These are phyloP conservation scores for Diadophis punctatus DNA, from an alignment of 2,113 vertebrate genomes.

Conservation along the genomic window DNA sequence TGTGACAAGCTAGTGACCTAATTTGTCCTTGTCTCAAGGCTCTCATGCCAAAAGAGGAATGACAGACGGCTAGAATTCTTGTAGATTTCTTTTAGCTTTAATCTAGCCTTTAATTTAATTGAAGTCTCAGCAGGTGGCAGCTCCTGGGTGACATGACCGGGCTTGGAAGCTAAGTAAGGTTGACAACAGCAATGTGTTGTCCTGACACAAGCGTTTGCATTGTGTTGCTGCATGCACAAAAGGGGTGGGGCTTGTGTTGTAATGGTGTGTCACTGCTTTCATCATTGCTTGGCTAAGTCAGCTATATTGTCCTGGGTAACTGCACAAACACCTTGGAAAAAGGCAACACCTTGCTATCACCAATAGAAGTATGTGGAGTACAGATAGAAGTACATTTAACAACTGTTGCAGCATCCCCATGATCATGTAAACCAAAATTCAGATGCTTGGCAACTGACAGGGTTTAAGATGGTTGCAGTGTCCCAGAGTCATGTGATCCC, in stretches of 20 bases:
- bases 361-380: not conserved
- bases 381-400: not conserved
- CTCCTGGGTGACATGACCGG: not conserved
- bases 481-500: not conserved
- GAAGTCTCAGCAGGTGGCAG: not conserved
- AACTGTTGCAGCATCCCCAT: not conserved
- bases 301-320: not conserved
- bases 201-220: not conserved
- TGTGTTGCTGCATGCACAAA: not conserved
- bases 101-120: slow-evolving; percentile 28
- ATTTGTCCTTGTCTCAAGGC: slow-evolving; percentile 37
- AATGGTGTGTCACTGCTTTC: not conserved
- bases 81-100: slow-evolving; percentile 38
- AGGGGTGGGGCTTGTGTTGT: not conserved
- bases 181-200: not conserved
- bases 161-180: not conserved
- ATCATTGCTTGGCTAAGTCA: not conserved
- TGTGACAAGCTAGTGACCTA: slow-evolving; percentile 28
- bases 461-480: too few species aligned
- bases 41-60: slow-evolving; percentile 31
- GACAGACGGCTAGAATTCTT: not conserved
- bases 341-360: not conserved
- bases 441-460: not conserved
- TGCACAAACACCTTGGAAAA: not conserved
- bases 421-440: not conserved